Evolutionary conservation across 2,888 invertebrate species (phyloP), one percentile per base, ranked within the genome.

Genomic region (Pterostichus madidus): DNA sequence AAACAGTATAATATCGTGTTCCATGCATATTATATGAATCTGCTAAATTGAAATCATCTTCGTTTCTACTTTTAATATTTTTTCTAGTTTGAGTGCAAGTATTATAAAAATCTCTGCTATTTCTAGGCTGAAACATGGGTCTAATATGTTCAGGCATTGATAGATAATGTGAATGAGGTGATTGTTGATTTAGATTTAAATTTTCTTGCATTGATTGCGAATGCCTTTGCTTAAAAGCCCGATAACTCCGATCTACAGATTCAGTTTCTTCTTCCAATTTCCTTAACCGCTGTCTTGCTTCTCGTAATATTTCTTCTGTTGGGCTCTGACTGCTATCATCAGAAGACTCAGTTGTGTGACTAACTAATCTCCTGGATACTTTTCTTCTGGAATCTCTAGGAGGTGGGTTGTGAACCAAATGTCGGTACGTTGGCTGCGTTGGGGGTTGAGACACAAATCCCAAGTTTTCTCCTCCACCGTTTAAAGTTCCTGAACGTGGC

Each of bases 231-330:
- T 90, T 88, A 84, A 91, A 92, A 86, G 90, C 88, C 39, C 89
- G 83, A 86, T 92, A 93, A 0, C 91, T 92, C 61, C 90, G 86
- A 87, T 93, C 92, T 0, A 93, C 92, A 0, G 92, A 91, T 77
- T 92, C 92, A 13, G 92, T 93, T 85, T 93, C 93, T n/a, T 91
- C 90, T 88, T 93, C 93, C 83, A 94, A 86, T 86, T 91, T 90
- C 84, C 91, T 89, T 1, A 93, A 88, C 2, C 92, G 90, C 52
- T 89, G 87, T 84, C 91, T 91, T 0, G 93, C 92, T 86, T 93
- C 92, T 39, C 91, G 88, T 3, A 93, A 88, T 17, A 92, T 86
- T 73, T 89, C 91, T 0, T 91, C 89, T 59, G 90, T 91, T 0
- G 92, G 91, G 15, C 64, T 76, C 15, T 61, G 32, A 32, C 61